These are phyloP conservation scores for Amniataba percoides DNA, from an alignment of 2,797 vertebrate genomes.

Conservation along the genomic window DNA sequence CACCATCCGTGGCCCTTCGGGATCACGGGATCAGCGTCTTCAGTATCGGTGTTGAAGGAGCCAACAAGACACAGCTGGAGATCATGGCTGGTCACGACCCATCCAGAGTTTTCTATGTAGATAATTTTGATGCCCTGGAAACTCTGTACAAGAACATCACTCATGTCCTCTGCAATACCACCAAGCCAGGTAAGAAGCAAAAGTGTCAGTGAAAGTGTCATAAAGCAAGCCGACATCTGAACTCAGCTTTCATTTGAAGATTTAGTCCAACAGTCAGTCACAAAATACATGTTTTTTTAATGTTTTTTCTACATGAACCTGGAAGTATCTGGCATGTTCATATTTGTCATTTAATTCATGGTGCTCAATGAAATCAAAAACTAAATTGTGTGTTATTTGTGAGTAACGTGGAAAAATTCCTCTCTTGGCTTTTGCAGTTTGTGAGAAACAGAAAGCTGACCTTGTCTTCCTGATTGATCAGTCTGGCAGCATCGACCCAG, in stretches of 20 bases:
- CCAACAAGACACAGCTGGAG: slow-evolving; percentile 76
- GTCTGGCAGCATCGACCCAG: slow-evolving; percentile 78
- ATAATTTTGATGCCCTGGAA: slow-evolving; percentile 79
- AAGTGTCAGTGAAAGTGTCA: too few relatives aligned
- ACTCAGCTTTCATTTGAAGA: neutral
- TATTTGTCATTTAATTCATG: neutral
- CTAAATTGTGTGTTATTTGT: too few relatives aligned
- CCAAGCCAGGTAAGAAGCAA: slow-evolving; percentile 83
- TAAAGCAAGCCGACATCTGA: too few relatives aligned
- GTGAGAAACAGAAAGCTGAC: slow-evolving; percentile 82
- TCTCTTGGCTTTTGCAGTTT: slow-evolving; percentile 73
- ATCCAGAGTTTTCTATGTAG: slow-evolving; percentile 80
- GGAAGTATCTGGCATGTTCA: neutral
- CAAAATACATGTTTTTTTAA: too few relatives aligned
- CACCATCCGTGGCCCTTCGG: slow-evolving; percentile 60
- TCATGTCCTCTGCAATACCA: slow-evolving; percentile 75
- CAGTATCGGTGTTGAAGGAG: slow-evolving; percentile 83
- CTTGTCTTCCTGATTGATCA: slow-evolving; percentile 89
- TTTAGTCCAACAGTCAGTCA: neutral
- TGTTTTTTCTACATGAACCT: neutral
- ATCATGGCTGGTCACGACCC: slow-evolving; percentile 74
- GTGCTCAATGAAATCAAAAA: neutral
- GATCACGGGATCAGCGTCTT: slow-evolving; percentile 73
- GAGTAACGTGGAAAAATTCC: neutral
- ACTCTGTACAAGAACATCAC: slow-evolving; percentile 81